These are phyloP conservation scores for Zaprionus bogoriensis DNA, from an alignment of 2,888 invertebrate genomes.

Conservation along the genomic window DNA sequence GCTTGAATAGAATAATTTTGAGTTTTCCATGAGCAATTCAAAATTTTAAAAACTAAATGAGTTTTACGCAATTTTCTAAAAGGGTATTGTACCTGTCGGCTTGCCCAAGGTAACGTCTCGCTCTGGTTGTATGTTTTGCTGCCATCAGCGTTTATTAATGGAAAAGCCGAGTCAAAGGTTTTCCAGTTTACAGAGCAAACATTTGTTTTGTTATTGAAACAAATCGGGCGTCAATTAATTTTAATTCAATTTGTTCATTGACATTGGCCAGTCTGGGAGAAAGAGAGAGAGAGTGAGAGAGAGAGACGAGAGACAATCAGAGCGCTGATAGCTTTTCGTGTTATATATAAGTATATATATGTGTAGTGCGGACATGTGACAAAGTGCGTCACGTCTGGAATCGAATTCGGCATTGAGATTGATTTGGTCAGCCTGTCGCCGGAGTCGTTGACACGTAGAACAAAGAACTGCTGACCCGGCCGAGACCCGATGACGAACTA, in stretches of 20 bases:
- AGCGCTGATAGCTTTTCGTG: background rate
- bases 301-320: background rate
- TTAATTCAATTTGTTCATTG: slow-evolving; percentile 5
- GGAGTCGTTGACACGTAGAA: slow-evolving; percentile 39
- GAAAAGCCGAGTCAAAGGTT: background rate
- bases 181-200: background rate
- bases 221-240: background rate
- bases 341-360: background rate
- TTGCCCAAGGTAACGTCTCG: no score
- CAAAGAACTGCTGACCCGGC: slow-evolving; percentile 34
- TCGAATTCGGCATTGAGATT: slow-evolving; percentile 40
- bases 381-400: slow-evolving; percentile 38
- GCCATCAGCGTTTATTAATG: background rate
- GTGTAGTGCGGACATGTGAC: background rate
- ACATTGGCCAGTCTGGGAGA: background rate
- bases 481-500: background rate
- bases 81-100: no score
- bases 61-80: no score
- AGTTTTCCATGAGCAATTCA: no score
- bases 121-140: no score
- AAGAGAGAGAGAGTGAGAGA: no score
- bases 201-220: background rate
- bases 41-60: no score
- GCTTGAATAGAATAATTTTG: no score
- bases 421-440: slow-evolving; percentile 27